phyloP scores from a whole-genome alignment of 2,888 invertebrate species.

The Adineta ricciae region DNA sequence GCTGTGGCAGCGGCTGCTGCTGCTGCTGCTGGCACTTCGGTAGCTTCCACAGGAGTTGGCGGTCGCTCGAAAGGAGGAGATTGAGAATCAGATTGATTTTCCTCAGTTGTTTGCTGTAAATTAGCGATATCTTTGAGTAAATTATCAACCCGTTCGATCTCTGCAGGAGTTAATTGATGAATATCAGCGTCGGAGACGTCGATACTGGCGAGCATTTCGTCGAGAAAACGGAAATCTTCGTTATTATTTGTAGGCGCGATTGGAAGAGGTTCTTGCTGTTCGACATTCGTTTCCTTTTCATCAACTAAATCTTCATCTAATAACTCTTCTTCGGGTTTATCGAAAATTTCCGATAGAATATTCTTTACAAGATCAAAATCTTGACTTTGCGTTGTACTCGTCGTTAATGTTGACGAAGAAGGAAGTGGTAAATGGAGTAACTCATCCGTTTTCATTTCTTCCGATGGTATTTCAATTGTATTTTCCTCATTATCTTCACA shows the following conservation, averaged over 20 bases:
- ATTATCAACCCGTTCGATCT: background rate
- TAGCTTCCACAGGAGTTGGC: too few relatives aligned
- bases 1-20: background rate
- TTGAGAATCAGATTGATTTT: background rate
- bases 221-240: slow-evolving; percentile 7
- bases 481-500: background rate
- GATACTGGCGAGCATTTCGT: background rate
- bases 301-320: background rate
- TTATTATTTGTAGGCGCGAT: background rate
- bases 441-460: background rate
- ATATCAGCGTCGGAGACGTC: background rate
- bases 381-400: background rate
- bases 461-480: background rate
- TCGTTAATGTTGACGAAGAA: background rate
- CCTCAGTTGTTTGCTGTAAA: background rate
- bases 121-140: background rate
- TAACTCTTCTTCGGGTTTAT: background rate
- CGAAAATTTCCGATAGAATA: background rate
- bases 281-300: background rate
- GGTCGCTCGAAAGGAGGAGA: background rate
- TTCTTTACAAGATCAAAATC: slow-evolving; percentile 21
- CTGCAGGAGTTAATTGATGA: slow-evolving; percentile 10
- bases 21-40: too few relatives aligned
- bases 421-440: background rate
- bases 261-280: background rate